Base-by-base conservation (phyloP, 2,797 vertebrate genomes). In the Cephalopachus bancanus region DNA sequence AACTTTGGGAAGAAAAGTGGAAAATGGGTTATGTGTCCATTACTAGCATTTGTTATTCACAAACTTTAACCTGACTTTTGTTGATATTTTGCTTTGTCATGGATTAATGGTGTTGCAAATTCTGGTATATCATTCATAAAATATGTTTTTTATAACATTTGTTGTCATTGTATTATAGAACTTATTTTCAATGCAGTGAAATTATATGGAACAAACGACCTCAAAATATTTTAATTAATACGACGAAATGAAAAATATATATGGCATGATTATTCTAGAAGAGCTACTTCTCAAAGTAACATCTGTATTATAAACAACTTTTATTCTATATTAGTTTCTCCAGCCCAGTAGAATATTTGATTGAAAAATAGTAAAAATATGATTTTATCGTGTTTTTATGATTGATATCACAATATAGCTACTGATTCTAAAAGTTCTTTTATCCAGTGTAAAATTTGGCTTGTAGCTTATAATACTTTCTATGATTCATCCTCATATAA, bases 321-420 rank as follows among this genome's bases (percentile, higher is more conserved):
- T 10, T 11, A 65, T 76, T 93, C 60, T 57, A 62, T 20, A 37
- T 57, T 89, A 2, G 0, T 87, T 90, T 86, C 19, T 19, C 26
- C 24, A 90, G 12, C 55, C 89, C 59, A 83, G 10, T 51, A 71
- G 51, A 74, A 65, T 83, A 83, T 22, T 33, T 81, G 24, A 71
- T 16, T 78, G 10, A 57, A 53, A 51, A 93, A 51, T 84, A 81
- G 78, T 69, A 2, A 8, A 14, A 75, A 15, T 62, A 20, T 53
- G 37, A 37, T 81, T 37, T 87, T 44, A 59, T 67, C 57, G 24
- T 72, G 26, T 85, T 91, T 86, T 86, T 92, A 71, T 83, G 79
- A 37, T 5, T 75, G 86, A 30, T 96, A 62, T 74, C 33, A 94
- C 33, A 76, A 83, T 83, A 79, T 69, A 94, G 24, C 20, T 80